Conservation (phyloP, 2,113 vertebrate genomes). For the Ceuthmochares aereus region DNA sequence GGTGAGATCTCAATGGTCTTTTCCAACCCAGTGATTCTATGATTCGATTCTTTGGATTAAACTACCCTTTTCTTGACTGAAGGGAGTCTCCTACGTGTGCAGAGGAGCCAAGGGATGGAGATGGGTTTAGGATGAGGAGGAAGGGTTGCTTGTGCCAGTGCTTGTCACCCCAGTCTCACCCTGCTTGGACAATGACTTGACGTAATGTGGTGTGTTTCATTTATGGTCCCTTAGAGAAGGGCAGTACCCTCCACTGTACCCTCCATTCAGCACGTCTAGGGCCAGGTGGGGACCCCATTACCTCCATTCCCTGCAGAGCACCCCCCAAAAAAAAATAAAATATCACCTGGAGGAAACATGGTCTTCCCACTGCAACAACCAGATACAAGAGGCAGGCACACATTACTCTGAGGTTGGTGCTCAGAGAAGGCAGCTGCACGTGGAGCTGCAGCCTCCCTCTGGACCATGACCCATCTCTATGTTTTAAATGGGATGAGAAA, state of each 20-base stretch:
- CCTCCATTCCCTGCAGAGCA: background rate
- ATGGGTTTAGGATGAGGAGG: background rate
- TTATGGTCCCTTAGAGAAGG: background rate
- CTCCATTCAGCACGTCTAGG: background rate
- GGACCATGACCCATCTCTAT: background rate
- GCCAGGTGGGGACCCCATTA: background rate
- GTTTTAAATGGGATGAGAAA: background rate
- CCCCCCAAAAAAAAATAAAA: background rate
- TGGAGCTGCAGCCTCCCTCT: background rate
- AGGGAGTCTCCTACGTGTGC: background rate
- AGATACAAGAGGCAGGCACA: fast-evolving
- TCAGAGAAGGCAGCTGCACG: background rate
- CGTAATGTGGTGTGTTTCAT: fast-evolving
- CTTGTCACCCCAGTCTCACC: background rate
- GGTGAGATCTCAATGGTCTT: no score
- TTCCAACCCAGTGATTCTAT: no score
- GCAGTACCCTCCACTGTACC: background rate
- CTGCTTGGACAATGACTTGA: background rate
- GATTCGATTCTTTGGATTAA: background rate
- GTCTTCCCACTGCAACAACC: background rate
- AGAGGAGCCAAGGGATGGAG: background rate
- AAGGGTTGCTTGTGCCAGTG: background rate
- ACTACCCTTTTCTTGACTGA: background rate
- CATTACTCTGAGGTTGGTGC: background rate
- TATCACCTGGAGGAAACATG: background rate